Evolutionary conservation across 2,888 invertebrate species (phyloP).

Genomic region (Sacculina carcini): DNA sequence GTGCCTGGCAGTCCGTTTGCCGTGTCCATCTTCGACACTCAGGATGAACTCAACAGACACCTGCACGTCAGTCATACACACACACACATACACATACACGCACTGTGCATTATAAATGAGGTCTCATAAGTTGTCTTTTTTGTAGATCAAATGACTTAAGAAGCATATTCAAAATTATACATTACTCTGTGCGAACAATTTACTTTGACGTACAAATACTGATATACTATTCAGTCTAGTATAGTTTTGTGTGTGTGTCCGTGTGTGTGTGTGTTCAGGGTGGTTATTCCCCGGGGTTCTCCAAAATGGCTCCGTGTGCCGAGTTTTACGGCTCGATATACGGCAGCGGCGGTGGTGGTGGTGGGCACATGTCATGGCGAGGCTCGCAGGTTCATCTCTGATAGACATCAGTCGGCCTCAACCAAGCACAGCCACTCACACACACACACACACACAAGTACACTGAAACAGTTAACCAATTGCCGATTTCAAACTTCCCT

Average conservation of each 20-base stretch:
- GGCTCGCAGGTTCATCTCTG: slow-evolving; percentile 26
- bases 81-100: background rate
- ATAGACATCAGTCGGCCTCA: background rate
- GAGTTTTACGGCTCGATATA: slow-evolving; percentile 22
- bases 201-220: no score
- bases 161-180: no score
- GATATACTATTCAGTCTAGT: background rate
- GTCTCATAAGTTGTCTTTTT: no score
- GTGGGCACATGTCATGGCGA: slow-evolving; percentile 26
- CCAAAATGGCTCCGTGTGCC: slow-evolving; percentile 11
- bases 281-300: slow-evolving; percentile 12
- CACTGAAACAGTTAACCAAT: no score
- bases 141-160: no score
- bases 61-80: slow-evolving; percentile 11
- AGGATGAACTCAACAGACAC: slow-evolving; percentile 29
- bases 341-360: slow-evolving; percentile 14
- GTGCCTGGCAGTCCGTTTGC: slow-evolving; percentile 79
- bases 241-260: background rate
- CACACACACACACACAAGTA: no score
- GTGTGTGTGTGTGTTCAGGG: slow-evolving; percentile 8
- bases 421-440: no score
- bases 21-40: slow-evolving; percentile 96
- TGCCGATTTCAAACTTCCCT: background rate
- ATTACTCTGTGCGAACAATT: no score
- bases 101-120: background rate